phyloP scores from a whole-genome alignment of 2,888 invertebrate species.

The Microctonus brassicae region DNA sequence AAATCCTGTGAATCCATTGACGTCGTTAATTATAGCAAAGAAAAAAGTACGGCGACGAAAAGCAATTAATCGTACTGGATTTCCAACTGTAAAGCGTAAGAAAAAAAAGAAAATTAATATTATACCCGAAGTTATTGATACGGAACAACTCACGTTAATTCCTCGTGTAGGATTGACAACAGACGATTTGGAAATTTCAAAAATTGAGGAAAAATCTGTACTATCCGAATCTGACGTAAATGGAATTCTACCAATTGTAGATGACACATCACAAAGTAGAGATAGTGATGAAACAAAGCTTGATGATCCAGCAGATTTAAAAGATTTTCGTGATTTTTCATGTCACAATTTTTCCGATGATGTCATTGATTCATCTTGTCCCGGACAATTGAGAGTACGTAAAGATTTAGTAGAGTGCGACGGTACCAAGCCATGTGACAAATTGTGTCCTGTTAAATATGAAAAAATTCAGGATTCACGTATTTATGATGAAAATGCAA shows the following conservation, averaged over 20 bases:
- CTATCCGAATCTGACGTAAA: slow-evolving; percentile 42
- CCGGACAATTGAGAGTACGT: slow-evolving; percentile 59
- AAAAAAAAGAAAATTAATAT: slow-evolving; percentile 75
- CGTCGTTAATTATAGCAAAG: slow-evolving; percentile 63
- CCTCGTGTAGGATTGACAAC: slow-evolving; percentile 34
- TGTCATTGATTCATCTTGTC: slow-evolving; percentile 44
- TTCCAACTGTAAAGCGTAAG: slow-evolving; percentile 86
- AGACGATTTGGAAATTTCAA: slow-evolving; percentile 30
- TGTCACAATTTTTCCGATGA: slow-evolving; percentile 49
- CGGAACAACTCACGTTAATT: slow-evolving; percentile 35
- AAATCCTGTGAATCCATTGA: slow-evolving; percentile 45
- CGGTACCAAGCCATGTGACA: slow-evolving; percentile 58
- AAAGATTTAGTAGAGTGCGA: slow-evolving; percentile 63
- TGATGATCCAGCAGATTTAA: slow-evolving; percentile 38
- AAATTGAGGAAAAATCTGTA: slow-evolving; percentile 38
- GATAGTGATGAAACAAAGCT: slow-evolving; percentile 35
- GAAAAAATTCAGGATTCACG: slow-evolving; percentile 64
- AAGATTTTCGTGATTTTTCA: slow-evolving; percentile 45
- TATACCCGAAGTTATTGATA: slow-evolving; percentile 30
- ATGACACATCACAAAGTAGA: not conserved
- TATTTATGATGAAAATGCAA: slow-evolving; percentile 66
- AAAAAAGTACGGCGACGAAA: slow-evolving; percentile 77
- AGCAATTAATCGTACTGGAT: slow-evolving; percentile 88
- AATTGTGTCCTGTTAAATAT: slow-evolving; percentile 60
- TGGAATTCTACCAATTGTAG: slow-evolving; percentile 43